These are phyloP conservation scores for Myiotriccus ornatus DNA, from an alignment of 2,797 vertebrate species.

Conservation along the genomic window DNA sequence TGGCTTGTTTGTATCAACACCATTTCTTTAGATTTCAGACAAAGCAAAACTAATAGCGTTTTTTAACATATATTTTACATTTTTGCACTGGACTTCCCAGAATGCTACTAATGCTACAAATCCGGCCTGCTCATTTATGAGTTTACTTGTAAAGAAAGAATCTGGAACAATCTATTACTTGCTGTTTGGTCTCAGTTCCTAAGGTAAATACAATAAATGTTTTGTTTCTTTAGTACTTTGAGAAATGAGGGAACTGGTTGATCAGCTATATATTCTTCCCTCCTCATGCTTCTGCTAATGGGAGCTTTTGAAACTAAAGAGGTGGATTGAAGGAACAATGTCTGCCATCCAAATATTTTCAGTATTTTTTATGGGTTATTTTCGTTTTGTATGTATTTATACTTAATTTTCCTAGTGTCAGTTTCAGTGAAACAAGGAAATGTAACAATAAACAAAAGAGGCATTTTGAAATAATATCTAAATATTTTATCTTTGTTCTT, in stretches of 20 bases:
- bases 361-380: neutral
- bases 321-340: neutral
- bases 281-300: neutral
- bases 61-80: neutral
- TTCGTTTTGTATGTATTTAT: neutral
- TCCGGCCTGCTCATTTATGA: neutral
- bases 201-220: neutral
- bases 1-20: neutral
- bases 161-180: neutral
- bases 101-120: neutral
- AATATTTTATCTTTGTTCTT: constrained; percentile 5
- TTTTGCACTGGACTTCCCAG: neutral
- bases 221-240: neutral
- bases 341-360: neutral
- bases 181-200: neutral
- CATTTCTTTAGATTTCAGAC: neutral
- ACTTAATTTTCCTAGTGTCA: neutral
- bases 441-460: neutral
- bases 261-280: neutral
- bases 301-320: neutral
- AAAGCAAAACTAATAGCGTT: neutral
- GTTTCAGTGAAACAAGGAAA: neutral
- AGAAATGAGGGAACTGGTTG: neutral
- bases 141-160: neutral
- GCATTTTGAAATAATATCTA: neutral